phyloP scores from a whole-genome alignment of 2,113 vertebrate genomes.

The Brienomyrus longianalis region DNA sequence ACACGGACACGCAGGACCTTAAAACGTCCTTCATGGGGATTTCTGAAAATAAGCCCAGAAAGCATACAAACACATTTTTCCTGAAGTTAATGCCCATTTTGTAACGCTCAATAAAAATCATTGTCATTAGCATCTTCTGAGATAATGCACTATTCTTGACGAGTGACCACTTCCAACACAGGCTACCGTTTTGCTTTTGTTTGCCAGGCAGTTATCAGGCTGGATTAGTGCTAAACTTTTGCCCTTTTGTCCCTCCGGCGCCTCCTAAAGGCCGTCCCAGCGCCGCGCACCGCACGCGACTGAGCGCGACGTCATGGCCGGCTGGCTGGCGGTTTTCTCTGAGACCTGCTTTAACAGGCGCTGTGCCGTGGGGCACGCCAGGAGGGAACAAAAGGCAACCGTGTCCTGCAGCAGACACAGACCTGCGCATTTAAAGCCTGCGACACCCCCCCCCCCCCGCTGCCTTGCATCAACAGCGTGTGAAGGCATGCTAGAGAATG shows the following conservation, averaged over 20 bases:
- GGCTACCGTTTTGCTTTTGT: not conserved
- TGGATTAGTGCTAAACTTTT: not conserved
- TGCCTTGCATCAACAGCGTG: not conserved
- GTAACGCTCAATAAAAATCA: not conserved
- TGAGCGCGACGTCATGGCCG: not conserved
- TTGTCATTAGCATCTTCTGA: not conserved
- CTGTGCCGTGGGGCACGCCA: not conserved
- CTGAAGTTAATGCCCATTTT: not conserved
- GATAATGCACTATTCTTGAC: not conserved
- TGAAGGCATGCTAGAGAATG: slow-evolving; percentile 1
- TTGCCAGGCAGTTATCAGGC: slow-evolving; percentile 4
- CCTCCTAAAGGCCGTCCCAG: not conserved
- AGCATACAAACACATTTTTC: not conserved
- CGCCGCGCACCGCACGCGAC: not conserved
- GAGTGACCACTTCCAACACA: not conserved
- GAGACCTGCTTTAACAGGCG: not conserved
- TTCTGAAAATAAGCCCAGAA: not conserved
- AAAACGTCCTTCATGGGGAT: not conserved
- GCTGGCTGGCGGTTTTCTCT: not conserved
- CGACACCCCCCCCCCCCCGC: not conserved
- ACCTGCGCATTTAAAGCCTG: not conserved
- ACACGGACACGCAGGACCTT: not conserved
- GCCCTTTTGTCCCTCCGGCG: not conserved
- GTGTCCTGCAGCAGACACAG: not conserved
- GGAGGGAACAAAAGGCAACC: not conserved